These are phyloP conservation scores for Betta splendens DNA, from an alignment of 2,797 vertebrate species.

Conservation along the genomic window DNA sequence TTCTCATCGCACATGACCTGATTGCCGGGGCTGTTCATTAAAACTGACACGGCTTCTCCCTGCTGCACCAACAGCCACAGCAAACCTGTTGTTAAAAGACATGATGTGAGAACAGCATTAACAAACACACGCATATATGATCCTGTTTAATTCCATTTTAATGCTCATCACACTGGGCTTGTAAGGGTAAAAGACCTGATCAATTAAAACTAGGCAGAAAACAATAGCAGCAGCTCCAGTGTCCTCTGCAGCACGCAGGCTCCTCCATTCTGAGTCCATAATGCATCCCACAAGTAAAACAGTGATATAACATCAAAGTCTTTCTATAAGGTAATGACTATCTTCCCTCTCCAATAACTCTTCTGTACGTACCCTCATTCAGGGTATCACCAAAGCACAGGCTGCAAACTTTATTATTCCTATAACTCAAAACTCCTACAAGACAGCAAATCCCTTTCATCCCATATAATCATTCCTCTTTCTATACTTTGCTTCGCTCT, in stretches of 20 bases:
- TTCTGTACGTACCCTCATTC: not conserved
- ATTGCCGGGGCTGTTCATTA: constrained; percentile 81
- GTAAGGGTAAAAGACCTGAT: constrained; percentile 8
- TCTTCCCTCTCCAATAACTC: constrained; percentile 21
- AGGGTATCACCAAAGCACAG: constrained; percentile 24
- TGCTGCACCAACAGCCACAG: constrained; percentile 87
- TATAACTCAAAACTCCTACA: constrained; percentile 11
- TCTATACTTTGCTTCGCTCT: constrained; percentile 2
- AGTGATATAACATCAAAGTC: constrained; percentile 7
- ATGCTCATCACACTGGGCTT: constrained; percentile 6
- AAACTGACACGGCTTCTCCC: constrained; percentile 83
- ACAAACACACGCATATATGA: not conserved
- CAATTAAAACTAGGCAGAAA: constrained; percentile 28
- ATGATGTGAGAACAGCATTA: constrained; percentile 10
- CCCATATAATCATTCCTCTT: constrained; percentile 23
- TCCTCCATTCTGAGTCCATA: not conserved
- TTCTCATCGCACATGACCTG: constrained; percentile 52
- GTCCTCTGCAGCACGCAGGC: not conserved
- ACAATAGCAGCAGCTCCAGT: constrained; percentile 1
- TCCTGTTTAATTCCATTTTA: constrained; percentile 8
- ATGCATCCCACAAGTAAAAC: not conserved
- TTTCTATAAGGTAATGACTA: constrained; percentile 4
- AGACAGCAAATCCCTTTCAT: constrained; percentile 36
- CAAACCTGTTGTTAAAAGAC: constrained; percentile 75
- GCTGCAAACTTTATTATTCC: constrained; percentile 16